Percentiles rank a stretch among this genome's conserved stretches.
phyloP scores from a whole-genome alignment of 2,113 vertebrate species.

The Aptenodytes forsteri region DNA sequence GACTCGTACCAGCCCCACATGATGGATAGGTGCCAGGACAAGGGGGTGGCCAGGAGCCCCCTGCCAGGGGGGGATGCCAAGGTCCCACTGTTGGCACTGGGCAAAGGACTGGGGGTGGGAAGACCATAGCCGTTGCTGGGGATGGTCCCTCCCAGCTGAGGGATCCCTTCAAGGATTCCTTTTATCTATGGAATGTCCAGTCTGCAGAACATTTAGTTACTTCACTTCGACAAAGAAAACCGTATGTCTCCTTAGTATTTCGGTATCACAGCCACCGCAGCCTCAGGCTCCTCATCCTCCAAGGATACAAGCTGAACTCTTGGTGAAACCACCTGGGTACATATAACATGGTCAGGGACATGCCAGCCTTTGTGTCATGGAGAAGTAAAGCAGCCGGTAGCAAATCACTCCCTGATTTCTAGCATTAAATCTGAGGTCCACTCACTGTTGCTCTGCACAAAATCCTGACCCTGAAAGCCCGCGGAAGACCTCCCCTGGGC shows the following conservation, averaged over 20 bases:
- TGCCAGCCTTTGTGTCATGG: background rate
- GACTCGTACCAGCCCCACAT: background rate
- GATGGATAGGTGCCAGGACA: background rate
- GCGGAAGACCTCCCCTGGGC: background rate
- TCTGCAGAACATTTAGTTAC: no score
- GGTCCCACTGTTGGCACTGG: background rate
- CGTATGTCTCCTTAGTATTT: no score
- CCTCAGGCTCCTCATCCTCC: background rate
- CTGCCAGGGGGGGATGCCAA: background rate
- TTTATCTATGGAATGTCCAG: no score
- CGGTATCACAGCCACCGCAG: background rate
- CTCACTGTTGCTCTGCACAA: background rate
- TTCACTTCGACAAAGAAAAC: no score
- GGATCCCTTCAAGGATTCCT: no score
- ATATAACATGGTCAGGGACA: accelerated
- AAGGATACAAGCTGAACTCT: background rate
- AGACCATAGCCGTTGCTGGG: background rate
- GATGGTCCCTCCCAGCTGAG: background rate
- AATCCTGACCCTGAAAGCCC: background rate
- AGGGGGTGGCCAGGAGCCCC: accelerated
- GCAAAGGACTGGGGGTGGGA: background rate
- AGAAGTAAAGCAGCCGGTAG: background rate
- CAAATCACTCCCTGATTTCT: background rate
- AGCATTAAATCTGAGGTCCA: background rate
- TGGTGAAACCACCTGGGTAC: background rate